Percentiles rank a stretch among this genome's conserved stretches.
Evolutionary conservation across 2,113 vertebrate genomes (phyloP).

Genomic region (Cariama cristata): DNA sequence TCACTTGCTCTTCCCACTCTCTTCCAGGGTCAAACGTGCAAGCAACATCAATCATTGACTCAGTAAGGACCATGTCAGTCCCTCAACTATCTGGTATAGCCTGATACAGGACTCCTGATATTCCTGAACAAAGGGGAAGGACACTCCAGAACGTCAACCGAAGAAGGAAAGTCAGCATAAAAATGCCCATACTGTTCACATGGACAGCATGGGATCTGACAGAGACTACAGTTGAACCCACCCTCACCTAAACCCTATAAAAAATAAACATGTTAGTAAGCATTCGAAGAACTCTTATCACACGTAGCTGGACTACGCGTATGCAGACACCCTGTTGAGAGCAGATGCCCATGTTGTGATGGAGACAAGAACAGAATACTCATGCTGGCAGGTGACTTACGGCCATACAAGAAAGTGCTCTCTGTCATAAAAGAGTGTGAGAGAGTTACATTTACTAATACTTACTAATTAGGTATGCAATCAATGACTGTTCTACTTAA

Average conservation of each 20-base stretch:
- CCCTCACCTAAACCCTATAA: neutral
- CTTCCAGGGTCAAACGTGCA: neutral
- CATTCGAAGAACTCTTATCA: neutral
- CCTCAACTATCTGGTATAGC: neutral
- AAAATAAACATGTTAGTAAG: neutral
- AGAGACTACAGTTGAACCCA: neutral
- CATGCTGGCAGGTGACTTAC: neutral
- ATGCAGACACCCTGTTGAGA: neutral
- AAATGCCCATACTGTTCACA: neutral
- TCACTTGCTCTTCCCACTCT: neutral
- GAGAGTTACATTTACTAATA: neutral
- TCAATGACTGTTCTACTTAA: neutral
- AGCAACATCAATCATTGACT: rapidly evolving
- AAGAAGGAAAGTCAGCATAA: neutral
- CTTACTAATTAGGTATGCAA: neutral
- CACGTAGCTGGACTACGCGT: neutral
- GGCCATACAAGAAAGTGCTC: neutral
- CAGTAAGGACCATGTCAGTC: neutral
- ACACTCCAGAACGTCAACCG: neutral
- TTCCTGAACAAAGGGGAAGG: neutral
- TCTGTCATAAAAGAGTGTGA: neutral
- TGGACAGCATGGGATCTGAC: neutral
- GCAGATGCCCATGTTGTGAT: neutral
- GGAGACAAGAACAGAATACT: neutral
- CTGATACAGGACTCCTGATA: neutral